phyloP scores from a whole-genome alignment of 2,113 vertebrate species.

The Pitta sordida region DNA sequence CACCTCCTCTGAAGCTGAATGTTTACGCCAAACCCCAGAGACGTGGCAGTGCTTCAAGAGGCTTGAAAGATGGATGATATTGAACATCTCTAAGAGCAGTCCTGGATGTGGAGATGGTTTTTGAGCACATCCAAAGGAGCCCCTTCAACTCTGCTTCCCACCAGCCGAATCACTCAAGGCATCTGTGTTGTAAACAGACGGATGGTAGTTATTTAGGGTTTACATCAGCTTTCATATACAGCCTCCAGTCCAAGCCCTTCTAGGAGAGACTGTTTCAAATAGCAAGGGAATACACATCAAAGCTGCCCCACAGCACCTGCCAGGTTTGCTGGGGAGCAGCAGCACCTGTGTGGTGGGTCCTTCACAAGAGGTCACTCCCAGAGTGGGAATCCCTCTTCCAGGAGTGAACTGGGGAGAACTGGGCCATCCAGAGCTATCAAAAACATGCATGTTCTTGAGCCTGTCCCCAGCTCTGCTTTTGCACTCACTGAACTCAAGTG shows the following conservation, averaged over 20 bases:
- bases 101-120: background rate
- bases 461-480: background rate
- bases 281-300: background rate
- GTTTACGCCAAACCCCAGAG: background rate
- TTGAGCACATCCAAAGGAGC: background rate
- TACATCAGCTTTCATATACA: background rate
- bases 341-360: background rate
- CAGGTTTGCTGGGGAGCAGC: background rate
- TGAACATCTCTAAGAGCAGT: background rate
- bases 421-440: background rate
- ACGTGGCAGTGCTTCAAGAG: background rate
- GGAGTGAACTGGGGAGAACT: background rate
- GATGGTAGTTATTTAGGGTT: background rate
- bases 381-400: background rate
- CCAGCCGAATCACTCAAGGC: background rate
- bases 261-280: background rate
- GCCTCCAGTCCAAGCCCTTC: background rate
- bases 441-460: background rate
- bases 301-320: background rate
- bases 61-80: background rate
- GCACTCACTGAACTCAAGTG: background rate
- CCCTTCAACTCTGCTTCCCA: fast-evolving
- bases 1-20: fast-evolving
- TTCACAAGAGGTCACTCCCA: fast-evolving
- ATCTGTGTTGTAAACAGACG: background rate